Percentiles rank a stretch among this genome's conserved stretches.
phyloP scores from a whole-genome alignment of 2,113 vertebrate genomes.

The Cyphomyrus plagiostoma region DNA sequence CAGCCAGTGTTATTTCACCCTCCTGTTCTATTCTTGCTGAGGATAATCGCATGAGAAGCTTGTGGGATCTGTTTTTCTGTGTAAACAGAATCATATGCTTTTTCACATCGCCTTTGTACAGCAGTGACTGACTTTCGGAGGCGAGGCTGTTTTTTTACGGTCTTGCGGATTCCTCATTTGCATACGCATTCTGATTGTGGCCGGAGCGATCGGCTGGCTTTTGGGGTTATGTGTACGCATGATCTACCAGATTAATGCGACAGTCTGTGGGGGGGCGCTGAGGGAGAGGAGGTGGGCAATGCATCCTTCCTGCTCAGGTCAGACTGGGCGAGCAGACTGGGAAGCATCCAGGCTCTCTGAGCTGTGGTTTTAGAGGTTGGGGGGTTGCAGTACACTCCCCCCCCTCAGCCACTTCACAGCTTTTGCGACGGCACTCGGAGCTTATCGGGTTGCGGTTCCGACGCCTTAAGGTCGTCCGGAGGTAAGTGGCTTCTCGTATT shows the following conservation, averaged over 20 bases:
- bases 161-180: background rate
- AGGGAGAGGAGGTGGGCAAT: background rate
- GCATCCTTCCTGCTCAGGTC: background rate
- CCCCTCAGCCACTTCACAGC: background rate
- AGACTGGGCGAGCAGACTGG: background rate
- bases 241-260: background rate
- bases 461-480: slow-evolving; percentile 60
- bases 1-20: background rate
- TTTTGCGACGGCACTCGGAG: slow-evolving; percentile 34
- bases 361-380: background rate
- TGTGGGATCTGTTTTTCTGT: background rate
- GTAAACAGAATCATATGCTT: background rate
- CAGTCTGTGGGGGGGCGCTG: background rate
- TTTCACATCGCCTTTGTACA: background rate
- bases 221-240: background rate
- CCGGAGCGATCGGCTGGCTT: background rate
- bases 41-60: background rate
- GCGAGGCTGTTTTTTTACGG: background rate
- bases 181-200: background rate
- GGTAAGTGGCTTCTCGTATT: slow-evolving; percentile 61
- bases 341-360: background rate
- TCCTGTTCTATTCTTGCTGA: background rate
- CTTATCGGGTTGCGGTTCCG: slow-evolving; percentile 55
- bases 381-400: background rate
- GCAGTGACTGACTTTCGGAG: background rate